Conservation (phyloP, 2,113 vertebrate species). For the Rhodinocichla rosea region DNA sequence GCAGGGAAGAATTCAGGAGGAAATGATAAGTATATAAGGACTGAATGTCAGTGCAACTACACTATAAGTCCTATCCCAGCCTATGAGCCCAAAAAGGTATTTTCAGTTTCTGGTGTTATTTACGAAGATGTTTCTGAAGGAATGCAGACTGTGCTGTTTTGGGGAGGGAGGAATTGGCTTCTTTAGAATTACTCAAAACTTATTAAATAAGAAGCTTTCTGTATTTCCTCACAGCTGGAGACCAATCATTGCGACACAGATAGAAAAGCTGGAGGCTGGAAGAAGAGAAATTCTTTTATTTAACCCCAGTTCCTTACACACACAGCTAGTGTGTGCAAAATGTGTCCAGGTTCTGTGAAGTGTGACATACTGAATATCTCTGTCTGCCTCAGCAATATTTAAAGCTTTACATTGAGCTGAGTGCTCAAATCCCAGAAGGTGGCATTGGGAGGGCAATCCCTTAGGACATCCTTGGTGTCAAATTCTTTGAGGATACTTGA, state of each 20-base stretch:
- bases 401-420: not conserved
- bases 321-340: not conserved
- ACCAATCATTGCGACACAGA: not conserved
- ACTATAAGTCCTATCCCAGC: not conserved
- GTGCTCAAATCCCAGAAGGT: not conserved
- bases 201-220: not conserved
- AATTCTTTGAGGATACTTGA: not conserved
- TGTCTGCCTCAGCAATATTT: not conserved
- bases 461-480: not conserved
- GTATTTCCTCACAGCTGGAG: slow-evolving; percentile 2
- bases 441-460: not conserved
- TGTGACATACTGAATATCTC: not conserved
- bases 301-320: not conserved
- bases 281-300: not conserved
- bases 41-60: not conserved
- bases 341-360: not conserved
- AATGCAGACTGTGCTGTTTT: not conserved
- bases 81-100: not conserved
- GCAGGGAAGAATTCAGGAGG: not conserved
- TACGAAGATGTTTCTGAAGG: not conserved
- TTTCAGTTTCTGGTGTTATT: not conserved
- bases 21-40: not conserved
- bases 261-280: not conserved
- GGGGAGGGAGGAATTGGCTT: not conserved
- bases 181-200: not conserved